Evolutionary conservation across 2,888 invertebrate species (phyloP).

Genomic region (Sesia bembeciformis): DNA sequence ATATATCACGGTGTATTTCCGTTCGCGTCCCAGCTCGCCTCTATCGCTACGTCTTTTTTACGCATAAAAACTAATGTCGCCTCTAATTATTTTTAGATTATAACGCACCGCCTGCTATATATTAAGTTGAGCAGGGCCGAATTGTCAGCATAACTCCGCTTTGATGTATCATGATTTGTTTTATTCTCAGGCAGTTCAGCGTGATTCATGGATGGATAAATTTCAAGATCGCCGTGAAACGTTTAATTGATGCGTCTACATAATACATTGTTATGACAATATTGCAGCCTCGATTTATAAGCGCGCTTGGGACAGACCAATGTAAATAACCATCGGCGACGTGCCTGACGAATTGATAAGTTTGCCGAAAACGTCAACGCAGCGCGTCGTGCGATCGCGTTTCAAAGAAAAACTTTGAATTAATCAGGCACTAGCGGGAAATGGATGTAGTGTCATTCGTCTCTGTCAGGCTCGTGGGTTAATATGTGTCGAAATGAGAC

Average conservation of each 20-base stretch:
- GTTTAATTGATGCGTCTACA: constrained; percentile 56
- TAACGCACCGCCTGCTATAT: constrained; percentile 70
- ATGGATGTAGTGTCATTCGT: constrained; percentile 48
- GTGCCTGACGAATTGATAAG: constrained; percentile 42
- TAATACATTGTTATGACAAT: constrained; percentile 56
- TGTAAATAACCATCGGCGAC: constrained; percentile 9
- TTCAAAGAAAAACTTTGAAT: constrained; percentile 67
- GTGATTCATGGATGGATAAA: constrained; percentile 68
- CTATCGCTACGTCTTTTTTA: constrained; percentile 64
- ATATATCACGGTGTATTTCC: constrained; percentile 68
- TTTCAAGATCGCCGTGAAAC: constrained; percentile 58
- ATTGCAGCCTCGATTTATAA: constrained; percentile 25
- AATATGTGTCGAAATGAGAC: constrained; percentile 39
- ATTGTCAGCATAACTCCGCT: constrained; percentile 73
- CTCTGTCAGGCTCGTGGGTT: constrained; percentile 44
- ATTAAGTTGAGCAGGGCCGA: constrained; percentile 64
- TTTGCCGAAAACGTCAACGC: constrained; percentile 51
- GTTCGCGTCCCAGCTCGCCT: constrained; percentile 46
- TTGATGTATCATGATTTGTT: constrained; percentile 71
- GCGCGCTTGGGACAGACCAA: constrained; percentile 2
- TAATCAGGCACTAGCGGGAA: constrained; percentile 57
- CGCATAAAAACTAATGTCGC: constrained; percentile 72
- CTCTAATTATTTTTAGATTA: constrained; percentile 75
- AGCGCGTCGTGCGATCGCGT: constrained; percentile 43
- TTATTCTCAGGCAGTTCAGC: constrained; percentile 62